phyloP scores from a whole-genome alignment of 1,140 invertebrate genomes.

The Aphaenogaster floridana region DNA sequence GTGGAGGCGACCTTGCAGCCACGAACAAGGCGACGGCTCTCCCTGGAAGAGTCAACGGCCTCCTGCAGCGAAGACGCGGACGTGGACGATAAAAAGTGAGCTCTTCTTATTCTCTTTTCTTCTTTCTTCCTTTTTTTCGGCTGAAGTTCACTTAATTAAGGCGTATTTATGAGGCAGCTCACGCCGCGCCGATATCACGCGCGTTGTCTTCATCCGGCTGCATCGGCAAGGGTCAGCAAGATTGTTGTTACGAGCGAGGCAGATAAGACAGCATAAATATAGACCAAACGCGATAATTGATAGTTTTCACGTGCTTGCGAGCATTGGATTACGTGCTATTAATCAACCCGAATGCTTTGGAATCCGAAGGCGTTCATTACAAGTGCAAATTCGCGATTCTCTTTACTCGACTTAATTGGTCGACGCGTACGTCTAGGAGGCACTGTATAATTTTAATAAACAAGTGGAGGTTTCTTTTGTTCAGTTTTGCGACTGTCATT shows the following conservation, averaged over 20 bases:
- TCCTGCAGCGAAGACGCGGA: conserved; percentile 78
- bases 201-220: conserved; percentile 38
- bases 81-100: conserved; percentile 84
- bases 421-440: not conserved
- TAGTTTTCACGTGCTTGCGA: conserved; percentile 51
- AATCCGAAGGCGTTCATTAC: conserved; percentile 45
- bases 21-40: conserved; percentile 83
- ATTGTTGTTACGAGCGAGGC: conserved; percentile 30
- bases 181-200: conserved; percentile 25
- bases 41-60: conserved; percentile 79
- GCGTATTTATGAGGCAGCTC: conserved; percentile 23
- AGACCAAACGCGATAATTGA: conserved; percentile 56
- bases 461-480: not conserved
- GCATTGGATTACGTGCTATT: conserved; percentile 50
- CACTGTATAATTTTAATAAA: conserved; percentile 41
- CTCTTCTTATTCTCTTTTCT: conserved; percentile 26
- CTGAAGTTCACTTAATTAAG: conserved; percentile 38
- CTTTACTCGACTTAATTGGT: conserved; percentile 37
- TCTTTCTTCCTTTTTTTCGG: not conserved
- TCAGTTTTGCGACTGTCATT: conserved; percentile 12
- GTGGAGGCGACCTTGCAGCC: conserved; percentile 89
- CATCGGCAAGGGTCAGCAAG: conserved; percentile 1
- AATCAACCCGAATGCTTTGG: conserved; percentile 38
- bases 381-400: conserved; percentile 43
- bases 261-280: conserved; percentile 50